These are phyloP conservation scores for Gibbula magus DNA, from an alignment of 2,888 invertebrate genomes.

Conservation along the genomic window DNA sequence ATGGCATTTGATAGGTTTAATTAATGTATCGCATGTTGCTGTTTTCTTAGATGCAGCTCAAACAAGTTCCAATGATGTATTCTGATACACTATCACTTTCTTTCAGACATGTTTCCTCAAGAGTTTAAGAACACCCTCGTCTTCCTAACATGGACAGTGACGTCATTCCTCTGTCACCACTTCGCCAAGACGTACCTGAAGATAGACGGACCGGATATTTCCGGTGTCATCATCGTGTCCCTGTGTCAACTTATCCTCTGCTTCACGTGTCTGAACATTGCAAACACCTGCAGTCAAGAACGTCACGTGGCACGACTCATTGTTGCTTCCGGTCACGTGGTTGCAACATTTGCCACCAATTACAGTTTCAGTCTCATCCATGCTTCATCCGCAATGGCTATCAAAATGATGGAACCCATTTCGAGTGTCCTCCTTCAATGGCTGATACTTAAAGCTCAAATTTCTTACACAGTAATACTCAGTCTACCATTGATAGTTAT, in stretches of 20 bases:
- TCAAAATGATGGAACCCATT: conserved; percentile 43
- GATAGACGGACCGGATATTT: not conserved
- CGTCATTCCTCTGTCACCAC: conserved; percentile 45
- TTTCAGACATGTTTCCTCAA: too few species aligned
- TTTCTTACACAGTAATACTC: conserved; percentile 15
- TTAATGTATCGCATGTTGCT: too few species aligned
- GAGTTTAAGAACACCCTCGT: not conserved
- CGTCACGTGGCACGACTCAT: not conserved
- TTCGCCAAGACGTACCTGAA: conserved; percentile 32
- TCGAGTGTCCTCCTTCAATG: conserved; percentile 35
- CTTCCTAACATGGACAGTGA: conserved; percentile 43
- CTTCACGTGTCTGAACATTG: not conserved
- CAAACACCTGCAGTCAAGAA: not conserved
- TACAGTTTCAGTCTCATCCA: conserved; percentile 39
- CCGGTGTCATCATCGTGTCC: not conserved
- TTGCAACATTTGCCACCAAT: conserved; percentile 31
- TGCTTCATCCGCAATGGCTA: conserved; percentile 42
- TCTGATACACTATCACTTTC: too few species aligned
- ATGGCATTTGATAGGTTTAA: too few species aligned
- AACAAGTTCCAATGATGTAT: too few species aligned
- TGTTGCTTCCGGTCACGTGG: not conserved
- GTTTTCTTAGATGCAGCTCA: too few species aligned
- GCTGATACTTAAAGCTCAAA: conserved; percentile 22
- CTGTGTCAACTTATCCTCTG: not conserved
- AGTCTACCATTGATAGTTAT: conserved; percentile 36